A percentile compares a stretch with the other conserved stretches of the same genome.
phyloP scores from a whole-genome alignment of 2,888 invertebrate genomes.

The Marronus borbonicus region DNA sequence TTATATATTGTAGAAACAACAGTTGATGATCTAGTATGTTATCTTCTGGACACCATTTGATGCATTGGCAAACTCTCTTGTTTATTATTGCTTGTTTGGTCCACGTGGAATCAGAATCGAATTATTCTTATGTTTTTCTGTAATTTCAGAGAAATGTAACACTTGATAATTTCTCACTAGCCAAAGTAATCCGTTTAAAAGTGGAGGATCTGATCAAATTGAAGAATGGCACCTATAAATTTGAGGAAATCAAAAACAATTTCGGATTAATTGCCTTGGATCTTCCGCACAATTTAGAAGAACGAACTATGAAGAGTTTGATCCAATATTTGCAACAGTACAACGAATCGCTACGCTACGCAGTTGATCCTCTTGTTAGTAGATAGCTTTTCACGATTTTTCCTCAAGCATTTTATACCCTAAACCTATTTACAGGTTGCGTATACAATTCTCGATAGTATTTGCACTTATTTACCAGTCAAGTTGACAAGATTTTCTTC shows the following conservation, averaged over 20 bases:
- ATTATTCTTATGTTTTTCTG: background rate
- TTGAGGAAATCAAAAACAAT: conserved; percentile 30
- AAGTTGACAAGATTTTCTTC: background rate
- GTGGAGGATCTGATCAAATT: conserved; percentile 26
- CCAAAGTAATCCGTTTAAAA: conserved; percentile 19
- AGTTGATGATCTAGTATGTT: too few relatives aligned
- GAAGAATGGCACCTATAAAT: conserved; percentile 14
- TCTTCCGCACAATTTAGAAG: conserved; percentile 4
- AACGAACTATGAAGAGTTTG: conserved; percentile 12
- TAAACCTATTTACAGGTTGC: conserved; percentile 13
- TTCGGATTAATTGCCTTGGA: conserved; percentile 17
- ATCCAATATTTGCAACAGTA: conserved; percentile 18
- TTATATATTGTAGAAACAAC: too few relatives aligned
- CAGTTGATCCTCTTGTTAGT: conserved; percentile 39
- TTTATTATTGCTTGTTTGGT: too few relatives aligned
- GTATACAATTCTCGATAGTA: background rate
- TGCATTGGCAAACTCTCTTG: too few relatives aligned
- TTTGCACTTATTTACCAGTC: conserved; percentile 13
- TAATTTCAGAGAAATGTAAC: conserved; percentile 30
- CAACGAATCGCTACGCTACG: conserved; percentile 28
- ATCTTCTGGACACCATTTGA: too few relatives aligned
- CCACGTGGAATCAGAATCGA: too few relatives aligned
- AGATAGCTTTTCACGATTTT: too few relatives aligned
- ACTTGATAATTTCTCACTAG: conserved; percentile 27
- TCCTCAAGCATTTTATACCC: too few relatives aligned